phyloP scores from a whole-genome alignment of 2,797 vertebrate genomes.

The Leptatherina wallacei region DNA sequence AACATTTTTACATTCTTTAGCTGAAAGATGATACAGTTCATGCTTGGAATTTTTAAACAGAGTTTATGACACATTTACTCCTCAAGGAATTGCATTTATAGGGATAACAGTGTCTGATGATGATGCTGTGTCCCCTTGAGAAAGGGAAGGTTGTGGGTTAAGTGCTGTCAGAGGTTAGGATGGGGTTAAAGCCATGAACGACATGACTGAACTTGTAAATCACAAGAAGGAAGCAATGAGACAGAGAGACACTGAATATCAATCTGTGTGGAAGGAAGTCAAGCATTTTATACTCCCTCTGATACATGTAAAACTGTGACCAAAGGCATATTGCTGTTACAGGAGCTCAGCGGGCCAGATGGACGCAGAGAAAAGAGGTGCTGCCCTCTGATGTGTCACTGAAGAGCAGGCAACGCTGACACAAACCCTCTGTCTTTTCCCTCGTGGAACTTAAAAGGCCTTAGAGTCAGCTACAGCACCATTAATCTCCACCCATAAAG shows the following conservation, averaged over 20 bases:
- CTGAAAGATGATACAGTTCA: conserved; percentile 24
- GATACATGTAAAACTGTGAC: conserved; percentile 57
- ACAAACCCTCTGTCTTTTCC: conserved; percentile 28
- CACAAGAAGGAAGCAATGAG: conserved; percentile 50
- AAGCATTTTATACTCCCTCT: conserved; percentile 64
- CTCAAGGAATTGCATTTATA: conserved; percentile 47
- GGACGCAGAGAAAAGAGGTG: conserved; percentile 25
- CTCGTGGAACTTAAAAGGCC: conserved; percentile 46
- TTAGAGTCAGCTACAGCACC: conserved; percentile 14
- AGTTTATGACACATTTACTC: conserved; percentile 45
- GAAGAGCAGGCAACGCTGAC: conserved; percentile 42
- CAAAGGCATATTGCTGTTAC: conserved; percentile 51
- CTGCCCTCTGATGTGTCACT: conserved; percentile 46
- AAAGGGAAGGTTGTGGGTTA: conserved; percentile 51
- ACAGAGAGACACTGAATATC: conserved; percentile 53
- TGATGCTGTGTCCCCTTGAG: conserved; percentile 49
- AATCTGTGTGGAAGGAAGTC: conserved; percentile 53
- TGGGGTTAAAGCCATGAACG: conserved; percentile 57
- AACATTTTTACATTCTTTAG: conserved; percentile 5
- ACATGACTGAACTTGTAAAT: conserved; percentile 64
- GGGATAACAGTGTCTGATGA: conserved; percentile 41
- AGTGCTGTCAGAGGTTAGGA: conserved; percentile 68
- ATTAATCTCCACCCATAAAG: conserved; percentile 52
- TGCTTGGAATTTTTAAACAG: conserved; percentile 29
- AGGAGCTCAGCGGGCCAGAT: conserved; percentile 38